phyloP scores from a whole-genome alignment of 2,888 invertebrate genomes.

The Ophion costatus region DNA sequence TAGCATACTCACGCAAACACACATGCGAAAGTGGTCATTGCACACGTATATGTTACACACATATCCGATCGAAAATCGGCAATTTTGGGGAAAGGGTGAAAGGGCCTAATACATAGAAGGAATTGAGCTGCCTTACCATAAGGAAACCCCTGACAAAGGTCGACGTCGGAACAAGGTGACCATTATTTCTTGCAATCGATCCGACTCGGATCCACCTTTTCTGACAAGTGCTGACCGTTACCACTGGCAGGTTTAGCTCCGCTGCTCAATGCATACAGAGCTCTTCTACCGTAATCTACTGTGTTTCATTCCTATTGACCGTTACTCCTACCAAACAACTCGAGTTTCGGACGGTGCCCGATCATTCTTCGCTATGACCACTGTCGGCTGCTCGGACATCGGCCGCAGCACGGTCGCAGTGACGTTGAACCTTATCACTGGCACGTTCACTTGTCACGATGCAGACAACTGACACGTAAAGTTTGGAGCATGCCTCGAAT shows the following conservation, averaged over 20 bases:
- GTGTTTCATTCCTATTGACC: slow-evolving; percentile 3
- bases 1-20: neutral
- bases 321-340: neutral
- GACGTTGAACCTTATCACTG: slow-evolving; percentile 8
- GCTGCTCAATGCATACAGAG: neutral
- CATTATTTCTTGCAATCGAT: neutral
- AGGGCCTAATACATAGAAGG: neutral
- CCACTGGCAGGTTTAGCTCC: neutral
- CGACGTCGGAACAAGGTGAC: neutral
- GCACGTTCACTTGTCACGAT: neutral
- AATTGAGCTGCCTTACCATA: neutral
- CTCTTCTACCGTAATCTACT: neutral
- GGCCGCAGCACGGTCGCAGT: neutral
- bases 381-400: neutral
- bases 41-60: neutral
- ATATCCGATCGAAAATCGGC: neutral
- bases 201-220: neutral
- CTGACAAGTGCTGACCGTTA: slow-evolving; percentile 16
- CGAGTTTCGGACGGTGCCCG: neutral
- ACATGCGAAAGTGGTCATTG: neutral
- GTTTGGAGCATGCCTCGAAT: neutral
- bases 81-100: neutral
- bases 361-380: slow-evolving; percentile 1
- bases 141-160: neutral
- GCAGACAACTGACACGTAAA: neutral